phyloP scores from a whole-genome alignment of 1,140 invertebrate species.

The Drosophila punjabiensis region DNA sequence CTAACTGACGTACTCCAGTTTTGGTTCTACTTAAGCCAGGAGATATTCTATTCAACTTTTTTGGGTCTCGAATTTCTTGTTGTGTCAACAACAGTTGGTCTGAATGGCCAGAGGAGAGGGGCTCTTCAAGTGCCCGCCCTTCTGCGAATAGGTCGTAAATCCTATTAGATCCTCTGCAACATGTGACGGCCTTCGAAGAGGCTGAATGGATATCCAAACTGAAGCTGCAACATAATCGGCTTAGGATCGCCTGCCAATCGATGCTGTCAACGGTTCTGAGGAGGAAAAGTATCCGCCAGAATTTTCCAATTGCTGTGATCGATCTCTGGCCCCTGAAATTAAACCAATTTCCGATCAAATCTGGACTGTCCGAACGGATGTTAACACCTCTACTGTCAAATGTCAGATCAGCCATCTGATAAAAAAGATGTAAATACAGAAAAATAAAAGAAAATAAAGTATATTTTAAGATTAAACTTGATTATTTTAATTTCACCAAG shows the following conservation, averaged over 20 bases:
- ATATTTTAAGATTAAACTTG: neutral
- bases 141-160: constrained; percentile 67
- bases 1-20: constrained; percentile 29
- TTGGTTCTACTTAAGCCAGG: constrained; percentile 31
- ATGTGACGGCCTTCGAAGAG: constrained; percentile 55
- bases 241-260: constrained; percentile 59
- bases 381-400: constrained; percentile 21
- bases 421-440: neutral
- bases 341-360: constrained; percentile 22
- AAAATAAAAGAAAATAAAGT: neutral
- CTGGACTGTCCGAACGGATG: neutral
- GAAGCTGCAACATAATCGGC: constrained; percentile 60
- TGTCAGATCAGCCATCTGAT: neutral
- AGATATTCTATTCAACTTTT: constrained; percentile 41
- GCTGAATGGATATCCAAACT: constrained; percentile 10
- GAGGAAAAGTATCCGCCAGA: constrained; percentile 11
- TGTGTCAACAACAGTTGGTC: constrained; percentile 67
- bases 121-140: constrained; percentile 45
- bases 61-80: constrained; percentile 65
- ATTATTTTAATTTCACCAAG: neutral
- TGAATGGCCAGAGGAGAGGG: constrained; percentile 18
- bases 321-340: constrained; percentile 15
- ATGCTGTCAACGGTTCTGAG: constrained; percentile 55
- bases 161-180: constrained; percentile 71
- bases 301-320: constrained; percentile 1